Base-by-base conservation (phyloP, 2,113 vertebrate species). In the Oceanodroma tethys region DNA sequence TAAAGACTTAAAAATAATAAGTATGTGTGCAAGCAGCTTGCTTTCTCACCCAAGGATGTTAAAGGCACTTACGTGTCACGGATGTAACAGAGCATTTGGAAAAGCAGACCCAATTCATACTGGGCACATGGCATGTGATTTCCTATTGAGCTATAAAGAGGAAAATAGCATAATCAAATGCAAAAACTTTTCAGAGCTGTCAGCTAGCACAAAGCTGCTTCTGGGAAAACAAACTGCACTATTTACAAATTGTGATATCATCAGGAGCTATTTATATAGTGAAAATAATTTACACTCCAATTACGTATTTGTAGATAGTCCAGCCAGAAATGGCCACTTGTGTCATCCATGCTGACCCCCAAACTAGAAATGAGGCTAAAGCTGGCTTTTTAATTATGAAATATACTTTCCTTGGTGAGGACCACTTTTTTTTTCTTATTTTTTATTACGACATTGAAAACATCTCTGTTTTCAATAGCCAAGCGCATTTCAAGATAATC, bases 171-270 rank as follows among this genome's bases (percentile, higher is more conserved):
- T 80, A 95, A 95, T 87, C 83, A 66, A 93, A 84, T 90, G 67
- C 73, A 93, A 92, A 95, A 95, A 94, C 81, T 95, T 93, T 95
- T 68, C 84, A 93, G 86, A 91, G 78, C 91, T 94, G 86, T 95
- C 93, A 95, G 74, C 53, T 80, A 76, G 91, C 55, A 80, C 58
- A 86, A 70, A 91, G 71, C 91, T 90, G 71, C 81, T 97, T 95
- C 88, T 95, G 89, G 89, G 94, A 93, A 97, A 97, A 95, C 66
- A 95, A 93, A 93, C 89, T 88, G 67, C 18, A 3, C 91, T 97
- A 82, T 96, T 97, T 96, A 96, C 93, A 95, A 97, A 93, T 91
- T 94, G 84, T 97, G 96, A 97, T 96, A 96, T 97, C 96, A 96
- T 97, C 95, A 94, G 75, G 86, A 95, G 63, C 91, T 97, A 97